A percentile compares a stretch with the other conserved stretches of the same genome.
Evolutionary conservation across 2,113 vertebrate species (phyloP).

Genomic region (Eulemur macaco): DNA sequence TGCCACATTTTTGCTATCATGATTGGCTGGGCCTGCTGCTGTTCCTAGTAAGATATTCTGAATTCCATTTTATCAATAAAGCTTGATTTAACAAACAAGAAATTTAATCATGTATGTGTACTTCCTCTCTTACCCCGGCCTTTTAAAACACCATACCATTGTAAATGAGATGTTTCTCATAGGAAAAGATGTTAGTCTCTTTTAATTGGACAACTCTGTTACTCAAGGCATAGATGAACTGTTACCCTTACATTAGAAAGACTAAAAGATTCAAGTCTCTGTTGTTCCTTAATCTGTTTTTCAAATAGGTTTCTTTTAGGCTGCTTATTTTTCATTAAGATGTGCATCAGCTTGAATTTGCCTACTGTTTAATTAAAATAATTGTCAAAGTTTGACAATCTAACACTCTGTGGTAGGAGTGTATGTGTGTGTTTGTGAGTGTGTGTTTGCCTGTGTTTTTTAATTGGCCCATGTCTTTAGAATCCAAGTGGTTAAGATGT

Average conservation of each 20-base stretch:
- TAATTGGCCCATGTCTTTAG: slow-evolving; percentile 82
- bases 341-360: slow-evolving; percentile 84
- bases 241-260: slow-evolving; percentile 67
- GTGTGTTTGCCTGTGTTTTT: slow-evolving; percentile 72
- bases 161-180: slow-evolving; percentile 82
- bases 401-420: slow-evolving; percentile 81
- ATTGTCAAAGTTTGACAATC: slow-evolving; percentile 86
- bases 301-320: slow-evolving; percentile 80
- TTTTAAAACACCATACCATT: slow-evolving; percentile 83
- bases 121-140: slow-evolving; percentile 83
- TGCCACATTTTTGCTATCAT: slow-evolving; percentile 86
- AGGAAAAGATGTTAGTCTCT: slow-evolving; percentile 83
- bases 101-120: slow-evolving; percentile 87
- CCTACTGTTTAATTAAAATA: slow-evolving; percentile 85
- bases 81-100: slow-evolving; percentile 90
- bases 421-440: slow-evolving; percentile 70
- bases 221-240: slow-evolving; percentile 78
- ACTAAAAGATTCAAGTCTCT: slow-evolving; percentile 74
- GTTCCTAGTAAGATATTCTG: slow-evolving; percentile 87
- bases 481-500: slow-evolving; percentile 85
- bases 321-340: slow-evolving; percentile 75
- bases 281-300: slow-evolving; percentile 74
- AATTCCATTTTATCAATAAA: slow-evolving; percentile 93
- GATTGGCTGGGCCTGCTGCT: slow-evolving; percentile 89
- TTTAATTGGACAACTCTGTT: slow-evolving; percentile 83